Evolutionary conservation across 1,140 invertebrate species (phyloP), one percentile per base, ranked within the genome.

Genomic region (Armadillidium nasatum): DNA sequence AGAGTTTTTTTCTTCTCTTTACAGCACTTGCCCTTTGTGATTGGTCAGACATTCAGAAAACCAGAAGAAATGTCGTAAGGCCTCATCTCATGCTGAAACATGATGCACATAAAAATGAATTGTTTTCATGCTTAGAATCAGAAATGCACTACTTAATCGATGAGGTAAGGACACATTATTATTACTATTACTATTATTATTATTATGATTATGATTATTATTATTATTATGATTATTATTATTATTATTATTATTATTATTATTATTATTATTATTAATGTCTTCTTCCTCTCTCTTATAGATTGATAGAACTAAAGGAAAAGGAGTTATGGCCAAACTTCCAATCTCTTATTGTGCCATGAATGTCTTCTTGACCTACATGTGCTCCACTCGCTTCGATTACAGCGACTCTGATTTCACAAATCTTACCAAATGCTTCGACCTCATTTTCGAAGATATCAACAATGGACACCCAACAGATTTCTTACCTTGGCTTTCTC

Each of bases 401-500:
- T 86, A 88, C 23, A 86, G 88, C 7, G 89, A 95, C 80, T 11
- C 78, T 0, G 87, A 87, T 4, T 95, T 93, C 84, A 82, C 84
- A 10, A 86, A 88, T 73, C 87, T 93, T 76, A 88, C 93, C 0
- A 82, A 87, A 22, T 89, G 89, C 79, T 96, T 94, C 82, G 93
- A 95, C 82, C 88, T 90, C 73, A 91, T 96, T 4, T 96, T 96
- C 85, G 93, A 90, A 87, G 93, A 95, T 83, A 84, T 96, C 69
- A 95, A 95, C 83, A 91, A 93, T 83, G 93, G 93, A 0, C 94
- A 93, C 83, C 89, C 92, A 0, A 89, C 93, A 0, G 94, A 96
- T 82, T 94, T 96, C 83, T 83, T 96, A n/a, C 94, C 94, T 0
- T 92, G 91, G 88, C 82, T 95, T 0, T 86, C 89, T 74, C 91